Conservation (phyloP, 2,113 vertebrate genomes). For the Gobio gobio region DNA sequence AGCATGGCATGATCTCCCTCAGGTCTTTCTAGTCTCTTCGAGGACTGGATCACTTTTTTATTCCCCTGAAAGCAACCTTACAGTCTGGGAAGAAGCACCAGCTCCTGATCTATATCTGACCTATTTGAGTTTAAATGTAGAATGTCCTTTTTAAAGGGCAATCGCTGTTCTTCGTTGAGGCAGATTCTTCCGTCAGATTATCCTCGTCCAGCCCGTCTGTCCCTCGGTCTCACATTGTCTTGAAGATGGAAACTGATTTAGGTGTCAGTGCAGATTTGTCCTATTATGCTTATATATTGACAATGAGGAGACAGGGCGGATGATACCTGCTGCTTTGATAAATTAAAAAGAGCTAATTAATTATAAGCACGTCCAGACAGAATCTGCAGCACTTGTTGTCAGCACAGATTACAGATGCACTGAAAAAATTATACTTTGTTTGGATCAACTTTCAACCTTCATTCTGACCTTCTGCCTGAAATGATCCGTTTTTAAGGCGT, state of each 20-base stretch:
- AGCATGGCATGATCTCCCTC: constrained; percentile 52
- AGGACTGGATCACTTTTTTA: constrained; percentile 25
- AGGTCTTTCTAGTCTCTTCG: constrained; percentile 40
- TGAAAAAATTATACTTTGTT: background rate
- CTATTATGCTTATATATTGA: constrained; percentile 3
- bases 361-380: background rate
- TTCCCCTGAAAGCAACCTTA: constrained; percentile 23
- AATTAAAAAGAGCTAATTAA: background rate
- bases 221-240: background rate
- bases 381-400: background rate
- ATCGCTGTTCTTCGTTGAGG: background rate
- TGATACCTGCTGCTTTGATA: background rate
- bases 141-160: constrained; percentile 34
- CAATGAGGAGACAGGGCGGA: background rate
- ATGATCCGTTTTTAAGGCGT: too few species aligned
- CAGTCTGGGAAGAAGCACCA: constrained; percentile 20
- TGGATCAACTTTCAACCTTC: background rate
- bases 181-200: constrained; percentile 5
- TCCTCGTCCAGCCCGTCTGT: background rate
- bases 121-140: constrained; percentile 4
- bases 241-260: background rate
- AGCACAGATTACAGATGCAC: background rate
- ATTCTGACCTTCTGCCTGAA: too few species aligned
- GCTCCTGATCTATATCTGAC: constrained; percentile 31
- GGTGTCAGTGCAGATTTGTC: background rate